Base-by-base conservation (phyloP, 2,888 invertebrate species). In the Lobophora halterata region DNA sequence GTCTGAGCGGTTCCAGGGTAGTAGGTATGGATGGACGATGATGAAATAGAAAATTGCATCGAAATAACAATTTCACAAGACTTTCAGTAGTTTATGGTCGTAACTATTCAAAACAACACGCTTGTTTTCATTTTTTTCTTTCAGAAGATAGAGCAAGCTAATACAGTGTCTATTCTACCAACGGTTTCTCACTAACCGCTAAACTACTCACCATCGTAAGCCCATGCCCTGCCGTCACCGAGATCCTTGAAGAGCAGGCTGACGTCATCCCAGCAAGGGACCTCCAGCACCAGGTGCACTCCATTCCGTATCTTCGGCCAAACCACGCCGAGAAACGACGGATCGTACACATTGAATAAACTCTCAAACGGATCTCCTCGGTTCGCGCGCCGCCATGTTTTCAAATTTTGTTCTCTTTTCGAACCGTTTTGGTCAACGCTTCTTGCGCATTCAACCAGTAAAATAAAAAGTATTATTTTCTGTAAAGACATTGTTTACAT, bases 141-240 rank as follows among this genome's bases (percentile, higher is more conserved):
- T n/a, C n/a, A n/a, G n/a, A n/a, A n/a, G n/a, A n/a, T n/a, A n/a
- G n/a, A n/a, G n/a, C n/a, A n/a, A n/a, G n/a, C n/a, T n/a, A n/a
- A n/a, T n/a, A n/a, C n/a, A n/a, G n/a, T n/a, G n/a, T n/a, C n/a
- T n/a, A n/a, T n/a, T n/a, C n/a, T n/a, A n/a, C n/a, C n/a, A 14
- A 14, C 3, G 5, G 5, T 3, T 14, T 14, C 14, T 17, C 2
- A 17, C 17, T 17, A 5, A 2, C 3, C 9, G 8, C 5, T 13
- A 14, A 6, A 20, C n/a, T 11, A 68, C 88, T 85, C 61, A 89
- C 90, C 83, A 58, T 66, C 80, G 36, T 87, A 75, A 0, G 89
- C 88, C 90, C 90, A 90, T 18, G 74, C 71, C 37, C 75, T 71
- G 3, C 83, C 87, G n/a, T 71, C 77, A 1, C 67, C 56, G 43